These are phyloP conservation scores for Drosophila tristis DNA, from an alignment of 1,140 invertebrate species.

Conservation along the genomic window DNA sequence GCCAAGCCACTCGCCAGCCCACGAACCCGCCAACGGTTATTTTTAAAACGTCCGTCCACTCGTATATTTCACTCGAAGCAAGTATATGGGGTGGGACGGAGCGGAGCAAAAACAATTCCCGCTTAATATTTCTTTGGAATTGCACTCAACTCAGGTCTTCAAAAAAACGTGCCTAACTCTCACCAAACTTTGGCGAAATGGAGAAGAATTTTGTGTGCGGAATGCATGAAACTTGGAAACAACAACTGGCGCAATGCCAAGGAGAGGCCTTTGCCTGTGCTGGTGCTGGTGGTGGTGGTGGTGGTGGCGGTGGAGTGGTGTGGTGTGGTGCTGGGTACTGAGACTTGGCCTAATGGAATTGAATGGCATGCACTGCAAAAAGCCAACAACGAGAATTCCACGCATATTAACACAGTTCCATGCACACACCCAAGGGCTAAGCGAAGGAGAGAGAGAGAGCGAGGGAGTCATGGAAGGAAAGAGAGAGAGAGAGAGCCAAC, in stretches of 20 bases:
- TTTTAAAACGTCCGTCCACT: conserved; percentile 42
- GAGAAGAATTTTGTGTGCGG: conserved; percentile 20
- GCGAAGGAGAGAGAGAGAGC: conserved; percentile 7
- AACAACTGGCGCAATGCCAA: conserved; percentile 60
- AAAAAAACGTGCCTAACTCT: no score
- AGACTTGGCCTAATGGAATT: conserved; percentile 59
- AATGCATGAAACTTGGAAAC: conserved; percentile 18
- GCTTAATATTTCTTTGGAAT: conserved; percentile 30
- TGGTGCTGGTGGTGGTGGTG: not conserved
- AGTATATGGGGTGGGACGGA: not conserved
- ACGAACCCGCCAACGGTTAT: conserved; percentile 31
- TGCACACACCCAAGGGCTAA: conserved; percentile 20
- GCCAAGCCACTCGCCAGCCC: no score
- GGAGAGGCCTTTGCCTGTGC: conserved; percentile 14
- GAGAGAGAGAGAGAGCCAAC: conserved; percentile 25
- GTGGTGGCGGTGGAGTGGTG: conserved; percentile 1
- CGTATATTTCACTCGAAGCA: conserved; percentile 39
- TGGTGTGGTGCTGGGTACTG: not conserved
- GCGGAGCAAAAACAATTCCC: conserved; percentile 38
- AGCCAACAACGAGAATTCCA: conserved; percentile 67
- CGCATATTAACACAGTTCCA: conserved; percentile 55
- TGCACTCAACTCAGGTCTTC: conserved; percentile 6
- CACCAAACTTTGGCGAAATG: conserved; percentile 16
- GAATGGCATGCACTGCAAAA: conserved; percentile 57
- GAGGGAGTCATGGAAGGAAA: conserved; percentile 7